Evolutionary conservation across 2,888 invertebrate genomes (phyloP).

Genomic region (Polyommatus icarus): DNA sequence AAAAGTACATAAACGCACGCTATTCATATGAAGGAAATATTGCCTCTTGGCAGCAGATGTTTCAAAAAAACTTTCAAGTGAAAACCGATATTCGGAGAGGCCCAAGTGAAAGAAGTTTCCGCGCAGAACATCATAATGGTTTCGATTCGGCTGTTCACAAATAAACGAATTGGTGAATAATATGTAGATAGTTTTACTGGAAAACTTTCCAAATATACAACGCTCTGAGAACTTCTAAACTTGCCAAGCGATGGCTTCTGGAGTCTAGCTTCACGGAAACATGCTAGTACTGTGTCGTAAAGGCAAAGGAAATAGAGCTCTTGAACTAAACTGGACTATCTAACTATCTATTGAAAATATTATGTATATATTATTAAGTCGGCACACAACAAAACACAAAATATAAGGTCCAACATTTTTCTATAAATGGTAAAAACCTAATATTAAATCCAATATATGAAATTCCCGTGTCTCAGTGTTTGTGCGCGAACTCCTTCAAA

Average conservation of each 20-base stretch:
- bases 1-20: neutral
- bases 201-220: conserved; percentile 10
- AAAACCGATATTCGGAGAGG: conserved; percentile 25
- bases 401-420: no score
- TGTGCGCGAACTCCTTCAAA: no score
- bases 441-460: no score
- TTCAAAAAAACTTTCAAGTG: conserved; percentile 31
- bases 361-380: no score
- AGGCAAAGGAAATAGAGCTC: neutral
- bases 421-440: no score
- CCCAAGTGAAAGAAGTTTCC: conserved; percentile 5
- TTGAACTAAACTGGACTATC: neutral
- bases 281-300: neutral
- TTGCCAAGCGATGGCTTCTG: neutral
- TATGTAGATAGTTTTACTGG: conserved; percentile 11
- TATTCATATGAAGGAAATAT: conserved; percentile 30
- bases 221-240: neutral
- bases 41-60: conserved; percentile 28
- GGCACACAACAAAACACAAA: no score
- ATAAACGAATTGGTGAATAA: conserved; percentile 23
- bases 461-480: no score
- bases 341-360: no score
- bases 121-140: conserved; percentile 3
- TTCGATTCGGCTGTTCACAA: conserved; percentile 3
- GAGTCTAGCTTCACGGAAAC: neutral